Conservation (phyloP, 2,888 invertebrate genomes). For the Xylota segnis region DNA sequence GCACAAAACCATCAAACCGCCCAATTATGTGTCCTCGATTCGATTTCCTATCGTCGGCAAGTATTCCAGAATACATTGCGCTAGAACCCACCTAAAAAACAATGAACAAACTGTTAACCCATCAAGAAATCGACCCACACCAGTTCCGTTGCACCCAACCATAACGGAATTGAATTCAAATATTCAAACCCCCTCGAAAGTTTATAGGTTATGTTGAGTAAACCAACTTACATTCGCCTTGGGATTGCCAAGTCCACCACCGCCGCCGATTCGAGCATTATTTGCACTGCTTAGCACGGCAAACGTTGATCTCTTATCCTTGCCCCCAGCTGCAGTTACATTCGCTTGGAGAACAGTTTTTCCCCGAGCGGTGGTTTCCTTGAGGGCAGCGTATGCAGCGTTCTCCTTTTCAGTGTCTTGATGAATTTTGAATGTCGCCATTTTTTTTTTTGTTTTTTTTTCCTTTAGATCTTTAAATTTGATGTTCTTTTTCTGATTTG, state of each 20-base stretch:
- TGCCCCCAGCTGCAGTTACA: conserved; percentile 55
- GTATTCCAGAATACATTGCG: no score
- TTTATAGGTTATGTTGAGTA: conserved; percentile 61
- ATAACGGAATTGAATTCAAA: conserved; percentile 71
- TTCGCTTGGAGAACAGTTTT: conserved; percentile 61
- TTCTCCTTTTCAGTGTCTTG: conserved; percentile 91
- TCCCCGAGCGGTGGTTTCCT: conserved; percentile 72
- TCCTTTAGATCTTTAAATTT: not conserved
- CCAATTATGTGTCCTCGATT: not conserved
- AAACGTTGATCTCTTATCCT: conserved; percentile 77
- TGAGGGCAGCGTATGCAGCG: conserved; percentile 77
- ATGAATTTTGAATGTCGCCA: conserved; percentile 91
- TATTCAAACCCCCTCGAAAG: conserved; percentile 44
- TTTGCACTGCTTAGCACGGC: conserved; percentile 74
- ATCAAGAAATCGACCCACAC: not conserved
- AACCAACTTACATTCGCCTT: conserved; percentile 77
- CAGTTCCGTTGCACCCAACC: conserved; percentile 48
- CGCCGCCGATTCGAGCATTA: conserved; percentile 66
- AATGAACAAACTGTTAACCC: conserved; percentile 55
- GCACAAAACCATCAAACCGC: not conserved
- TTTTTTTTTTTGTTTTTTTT: conserved; percentile 81
- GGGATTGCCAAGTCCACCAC: conserved; percentile 57
- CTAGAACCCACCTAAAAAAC: conserved; percentile 16
- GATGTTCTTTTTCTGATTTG: conserved; percentile 6
- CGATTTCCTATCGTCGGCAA: not conserved